Evolutionary conservation across 37 sponge, comb jelly and placozoan species (phyloP).

Genomic region (Oscarella lobularis): DNA sequence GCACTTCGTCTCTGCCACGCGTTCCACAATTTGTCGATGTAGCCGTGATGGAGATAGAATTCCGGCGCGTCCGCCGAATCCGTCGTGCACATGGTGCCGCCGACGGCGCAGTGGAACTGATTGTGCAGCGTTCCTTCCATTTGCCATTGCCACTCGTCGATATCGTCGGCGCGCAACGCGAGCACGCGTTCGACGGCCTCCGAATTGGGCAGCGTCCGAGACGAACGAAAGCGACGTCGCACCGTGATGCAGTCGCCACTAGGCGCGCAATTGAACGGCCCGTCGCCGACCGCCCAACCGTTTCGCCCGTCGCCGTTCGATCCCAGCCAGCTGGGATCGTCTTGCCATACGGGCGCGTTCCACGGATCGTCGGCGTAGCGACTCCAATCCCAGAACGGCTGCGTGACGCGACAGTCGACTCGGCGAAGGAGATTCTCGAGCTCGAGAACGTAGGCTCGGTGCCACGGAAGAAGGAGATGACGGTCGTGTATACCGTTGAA

Average conservation of each 20-base stretch:
- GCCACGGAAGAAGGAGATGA: conserved; percentile 25
- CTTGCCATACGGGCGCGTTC: conserved; percentile 24
- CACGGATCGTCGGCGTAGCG: conserved; percentile 15
- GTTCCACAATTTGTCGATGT: conserved; percentile 31
- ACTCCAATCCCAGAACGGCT: conserved; percentile 53
- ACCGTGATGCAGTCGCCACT: not conserved
- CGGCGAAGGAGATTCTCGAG: conserved; percentile 25
- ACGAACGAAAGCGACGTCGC: conserved; percentile 9
- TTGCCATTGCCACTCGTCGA: conserved; percentile 11
- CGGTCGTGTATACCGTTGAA: conserved; percentile 15
- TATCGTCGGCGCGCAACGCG: not conserved
- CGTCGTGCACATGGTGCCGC: conserved; percentile 25
- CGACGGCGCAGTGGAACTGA: conserved; percentile 19
- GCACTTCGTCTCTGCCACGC: conserved; percentile 20
- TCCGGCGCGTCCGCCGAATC: conserved; percentile 30
- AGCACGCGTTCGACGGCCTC: conserved; percentile 6
- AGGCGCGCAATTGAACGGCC: not conserved
- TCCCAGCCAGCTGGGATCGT: conserved; percentile 15
- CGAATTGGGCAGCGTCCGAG: conserved; percentile 11
- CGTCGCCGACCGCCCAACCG: not conserved
- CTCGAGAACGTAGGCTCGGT: conserved; percentile 30
- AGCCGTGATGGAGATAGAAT: conserved; percentile 39
- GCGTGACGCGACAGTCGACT: conserved; percentile 28
- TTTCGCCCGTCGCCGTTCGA: conserved; percentile 15
- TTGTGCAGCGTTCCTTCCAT: conserved; percentile 13